Evolutionary conservation across 2,888 invertebrate genomes (phyloP), one percentile per base, ranked within the genome.

Genomic region (Caenorhabditis macrosperma): DNA sequence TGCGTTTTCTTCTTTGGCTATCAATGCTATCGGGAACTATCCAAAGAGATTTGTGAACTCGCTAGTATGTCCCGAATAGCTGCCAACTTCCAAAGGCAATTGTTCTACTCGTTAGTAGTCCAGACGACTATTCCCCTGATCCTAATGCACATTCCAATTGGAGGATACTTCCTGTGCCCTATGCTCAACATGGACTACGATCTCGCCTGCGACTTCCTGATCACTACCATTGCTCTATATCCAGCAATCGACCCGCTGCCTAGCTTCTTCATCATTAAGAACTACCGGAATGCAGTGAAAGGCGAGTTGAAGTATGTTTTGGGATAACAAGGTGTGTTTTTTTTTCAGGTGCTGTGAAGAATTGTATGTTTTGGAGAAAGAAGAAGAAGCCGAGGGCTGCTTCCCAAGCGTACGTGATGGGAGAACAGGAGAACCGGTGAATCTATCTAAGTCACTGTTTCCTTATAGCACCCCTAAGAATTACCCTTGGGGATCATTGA

Each of bases 161-260:
- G 48, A 5, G 10, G 64, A 6, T 64, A 57, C 10, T 74, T 57
- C 10, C 38, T 74, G 6, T 64, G 64, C 15, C 64, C 72, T 0
- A 74, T 74, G 55, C 26, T 74, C 15, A 55, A 74, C 10, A 46
- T 64, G 55, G 57, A 64, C 28, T 28, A 57, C 0, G 64, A 57
- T 7, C 46, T 64, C 26, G 57, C 57, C 0, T 64, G 64, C 55
- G 30, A 57, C 4, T 44, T 74, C 26, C 48, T 74, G 5, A 35
- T 55, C 1, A 26, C 57, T 15, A 74, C 72, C 17, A 74, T 74
- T 15, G 50, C 72, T 24, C 7, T 74, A 5, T 74, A 74, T 28
- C 72, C 64, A 6, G 72, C 64, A 1, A 54, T 74, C 17, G 72
- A 74, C 20, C 72, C 72, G n/a, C 38, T 74, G 0, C 72, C 72